Conservation (phyloP, 2,113 vertebrate genomes). For the Zeus faber region DNA sequence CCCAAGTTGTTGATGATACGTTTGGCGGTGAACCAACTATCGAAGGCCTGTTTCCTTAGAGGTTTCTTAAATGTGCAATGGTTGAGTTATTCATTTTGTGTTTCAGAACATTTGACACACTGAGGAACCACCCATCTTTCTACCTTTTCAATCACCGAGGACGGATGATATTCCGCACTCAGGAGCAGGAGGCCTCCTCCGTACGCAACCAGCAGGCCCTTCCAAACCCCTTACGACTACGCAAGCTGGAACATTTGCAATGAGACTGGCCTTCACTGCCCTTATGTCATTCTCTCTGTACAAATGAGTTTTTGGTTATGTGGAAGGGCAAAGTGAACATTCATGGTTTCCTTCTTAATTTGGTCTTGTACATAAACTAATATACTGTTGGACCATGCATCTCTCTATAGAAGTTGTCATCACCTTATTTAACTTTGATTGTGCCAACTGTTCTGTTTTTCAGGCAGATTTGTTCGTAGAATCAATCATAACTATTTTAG, state of each 20-base stretch:
- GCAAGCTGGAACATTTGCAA: conserved; percentile 91
- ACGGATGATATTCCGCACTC: conserved; percentile 84
- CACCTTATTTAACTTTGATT: conserved; percentile 61
- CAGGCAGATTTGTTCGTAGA: conserved; percentile 65
- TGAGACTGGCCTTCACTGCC: conserved; percentile 71
- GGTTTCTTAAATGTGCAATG: neutral
- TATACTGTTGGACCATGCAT: conserved; percentile 64
- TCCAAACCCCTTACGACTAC: conserved; percentile 87
- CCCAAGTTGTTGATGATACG: too few relatives aligned
- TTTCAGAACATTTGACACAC: conserved; percentile 91
- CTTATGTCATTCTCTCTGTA: conserved; percentile 36
- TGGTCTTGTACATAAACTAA: conserved; percentile 69
- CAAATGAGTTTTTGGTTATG: conserved; percentile 53
- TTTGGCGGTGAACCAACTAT: too few relatives aligned
- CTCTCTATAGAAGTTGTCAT: conserved; percentile 54
- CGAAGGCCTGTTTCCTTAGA: too few relatives aligned
- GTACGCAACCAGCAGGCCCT: conserved; percentile 82
- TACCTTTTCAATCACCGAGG: conserved; percentile 98
- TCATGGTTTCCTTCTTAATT: conserved; percentile 41
- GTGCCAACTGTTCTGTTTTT: conserved; percentile 72
- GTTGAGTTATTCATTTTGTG: neutral
- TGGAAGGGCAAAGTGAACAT: conserved; percentile 37
- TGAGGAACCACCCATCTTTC: conserved; percentile 97
- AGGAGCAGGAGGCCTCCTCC: conserved; percentile 80
- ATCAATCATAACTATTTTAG: too few relatives aligned